Evolutionary conservation across 2,113 vertebrate species (phyloP).

Genomic region (Calidris pugnax): DNA sequence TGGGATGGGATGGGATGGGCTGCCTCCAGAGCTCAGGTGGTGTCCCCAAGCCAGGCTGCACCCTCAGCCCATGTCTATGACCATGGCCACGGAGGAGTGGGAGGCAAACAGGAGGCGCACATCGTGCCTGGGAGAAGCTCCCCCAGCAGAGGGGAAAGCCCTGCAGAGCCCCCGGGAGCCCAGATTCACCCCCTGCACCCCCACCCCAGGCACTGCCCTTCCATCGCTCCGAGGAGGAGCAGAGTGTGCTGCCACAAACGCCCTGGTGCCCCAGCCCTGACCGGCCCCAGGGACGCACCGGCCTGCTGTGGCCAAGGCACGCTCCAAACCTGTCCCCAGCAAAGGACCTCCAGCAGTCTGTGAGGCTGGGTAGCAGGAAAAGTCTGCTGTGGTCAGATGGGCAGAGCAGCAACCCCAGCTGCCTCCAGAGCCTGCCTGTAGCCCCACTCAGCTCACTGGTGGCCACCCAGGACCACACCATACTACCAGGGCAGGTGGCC

Average conservation of each 20-base stretch:
- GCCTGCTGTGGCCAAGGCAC: background rate
- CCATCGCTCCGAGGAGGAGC: background rate
- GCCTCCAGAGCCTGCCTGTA: background rate
- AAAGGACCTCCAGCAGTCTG: background rate
- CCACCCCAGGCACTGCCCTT: background rate
- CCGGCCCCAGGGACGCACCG: background rate
- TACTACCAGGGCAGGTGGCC: background rate
- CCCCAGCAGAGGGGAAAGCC: background rate
- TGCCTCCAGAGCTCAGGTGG: background rate
- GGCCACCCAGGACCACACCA: background rate
- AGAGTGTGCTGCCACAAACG: background rate
- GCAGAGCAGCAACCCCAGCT: background rate
- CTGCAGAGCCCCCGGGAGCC: background rate
- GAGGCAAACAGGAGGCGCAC: background rate
- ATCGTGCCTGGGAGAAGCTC: background rate
- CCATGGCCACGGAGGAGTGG: background rate
- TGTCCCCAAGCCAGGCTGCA: background rate
- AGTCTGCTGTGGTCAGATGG: background rate
- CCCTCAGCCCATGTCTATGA: background rate
- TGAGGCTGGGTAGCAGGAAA: background rate
- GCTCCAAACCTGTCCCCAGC: background rate
- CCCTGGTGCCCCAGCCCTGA: background rate
- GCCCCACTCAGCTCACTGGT: fast-evolving
- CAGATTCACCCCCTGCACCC: background rate
- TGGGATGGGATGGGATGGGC: background rate